These are phyloP conservation scores for Chrysotoxum bicinctum DNA, from an alignment of 2,888 invertebrate species.

Conservation along the genomic window DNA sequence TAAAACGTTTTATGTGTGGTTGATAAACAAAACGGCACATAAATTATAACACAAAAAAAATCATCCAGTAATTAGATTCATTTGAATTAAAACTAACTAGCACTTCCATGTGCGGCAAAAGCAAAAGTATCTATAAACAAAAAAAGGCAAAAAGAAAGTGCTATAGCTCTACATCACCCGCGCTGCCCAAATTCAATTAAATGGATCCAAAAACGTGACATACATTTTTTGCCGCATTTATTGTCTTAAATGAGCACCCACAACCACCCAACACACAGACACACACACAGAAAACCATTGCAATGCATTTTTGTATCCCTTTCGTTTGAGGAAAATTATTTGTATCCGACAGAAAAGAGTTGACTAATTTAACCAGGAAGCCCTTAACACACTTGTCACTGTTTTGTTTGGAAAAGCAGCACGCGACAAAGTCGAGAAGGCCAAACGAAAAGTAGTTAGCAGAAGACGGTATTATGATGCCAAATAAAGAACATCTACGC, in stretches of 20 bases:
- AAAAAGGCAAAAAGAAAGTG: constrained; percentile 64
- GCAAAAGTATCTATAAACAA: constrained; percentile 30
- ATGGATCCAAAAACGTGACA: constrained; percentile 62
- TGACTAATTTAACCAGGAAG: constrained; percentile 39
- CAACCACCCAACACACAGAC: neutral
- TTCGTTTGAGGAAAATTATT: neutral
- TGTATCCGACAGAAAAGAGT: constrained; percentile 1
- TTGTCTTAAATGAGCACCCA: neutral
- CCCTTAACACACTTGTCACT: constrained; percentile 54
- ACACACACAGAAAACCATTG: constrained; percentile 13
- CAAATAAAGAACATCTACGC: constrained; percentile 31
- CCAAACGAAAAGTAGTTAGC: neutral
- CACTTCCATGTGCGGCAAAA: constrained; percentile 34
- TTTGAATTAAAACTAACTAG: constrained; percentile 42
- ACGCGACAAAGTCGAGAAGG: constrained; percentile 55
- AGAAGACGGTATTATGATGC: neutral
- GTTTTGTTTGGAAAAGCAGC: constrained; percentile 21
- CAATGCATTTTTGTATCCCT: constrained; percentile 44
- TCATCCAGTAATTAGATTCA: constrained; percentile 18
- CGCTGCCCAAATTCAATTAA: constrained; percentile 25
- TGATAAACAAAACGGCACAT: constrained; percentile 52
- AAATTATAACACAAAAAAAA: constrained; percentile 19
- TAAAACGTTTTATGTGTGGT: constrained; percentile 21
- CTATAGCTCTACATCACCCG: constrained; percentile 11
- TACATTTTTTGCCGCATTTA: constrained; percentile 20